Conservation (phyloP, 1,140 invertebrate species). For the Penaeus indicus region DNA sequence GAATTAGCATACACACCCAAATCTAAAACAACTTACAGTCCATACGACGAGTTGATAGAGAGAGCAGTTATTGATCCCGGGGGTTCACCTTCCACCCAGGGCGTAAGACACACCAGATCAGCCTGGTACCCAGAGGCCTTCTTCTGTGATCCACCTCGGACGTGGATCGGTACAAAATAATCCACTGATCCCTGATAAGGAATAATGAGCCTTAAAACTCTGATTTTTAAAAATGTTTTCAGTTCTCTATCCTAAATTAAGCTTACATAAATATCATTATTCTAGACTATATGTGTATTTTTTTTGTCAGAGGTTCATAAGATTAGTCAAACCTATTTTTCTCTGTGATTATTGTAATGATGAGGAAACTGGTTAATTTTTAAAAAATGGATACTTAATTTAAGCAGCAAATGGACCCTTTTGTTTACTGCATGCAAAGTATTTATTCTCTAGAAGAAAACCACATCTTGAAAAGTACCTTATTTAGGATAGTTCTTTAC, state of each 20-base stretch:
- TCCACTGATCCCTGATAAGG: conserved; percentile 55
- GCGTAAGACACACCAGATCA: conserved; percentile 92
- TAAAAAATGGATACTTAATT: too few relatives aligned
- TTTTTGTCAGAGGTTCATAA: too few relatives aligned
- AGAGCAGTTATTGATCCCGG: conserved; percentile 89
- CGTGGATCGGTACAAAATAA: conserved; percentile 74
- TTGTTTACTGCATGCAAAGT: too few relatives aligned
- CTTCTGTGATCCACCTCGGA: conserved; percentile 82
- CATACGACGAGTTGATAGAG: conserved; percentile 94
- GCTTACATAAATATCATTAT: too few relatives aligned
- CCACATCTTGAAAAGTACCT: too few relatives aligned
- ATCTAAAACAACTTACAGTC: conserved; percentile 83
- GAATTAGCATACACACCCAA: not conserved
- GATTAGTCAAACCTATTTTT: too few relatives aligned
- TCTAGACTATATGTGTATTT: too few relatives aligned
- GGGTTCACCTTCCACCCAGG: conserved; percentile 83
- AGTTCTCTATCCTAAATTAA: not conserved
- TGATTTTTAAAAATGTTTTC: not conserved
- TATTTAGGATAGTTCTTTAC: too few relatives aligned
- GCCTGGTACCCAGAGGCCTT: conserved; percentile 94
- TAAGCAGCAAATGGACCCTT: too few relatives aligned
- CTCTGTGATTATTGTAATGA: too few relatives aligned
- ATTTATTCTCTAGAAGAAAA: too few relatives aligned
- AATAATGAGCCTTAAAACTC: not conserved
- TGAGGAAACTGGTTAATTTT: too few relatives aligned